These are phyloP conservation scores for Mylabris sibirica DNA, from an alignment of 2,888 invertebrate genomes.

Conservation along the genomic window DNA sequence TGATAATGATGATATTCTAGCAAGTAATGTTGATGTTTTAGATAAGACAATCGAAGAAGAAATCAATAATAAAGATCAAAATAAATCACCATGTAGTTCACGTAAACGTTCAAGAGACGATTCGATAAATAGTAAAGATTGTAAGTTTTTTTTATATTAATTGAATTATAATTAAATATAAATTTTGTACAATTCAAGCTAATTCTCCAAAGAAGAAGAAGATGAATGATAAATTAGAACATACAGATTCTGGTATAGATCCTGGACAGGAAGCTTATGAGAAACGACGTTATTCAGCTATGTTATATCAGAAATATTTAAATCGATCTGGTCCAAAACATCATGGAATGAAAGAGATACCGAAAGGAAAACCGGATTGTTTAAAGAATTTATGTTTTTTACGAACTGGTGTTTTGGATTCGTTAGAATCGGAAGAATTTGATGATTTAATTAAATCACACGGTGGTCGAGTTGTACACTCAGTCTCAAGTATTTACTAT, in stretches of 20 bases:
- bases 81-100: conserved; percentile 34
- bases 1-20: conserved; percentile 59
- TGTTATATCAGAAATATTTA: conserved; percentile 78
- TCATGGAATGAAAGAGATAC: conserved; percentile 83
- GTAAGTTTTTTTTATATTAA: neutral
- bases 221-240: conserved; percentile 51
- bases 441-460: conserved; percentile 76
- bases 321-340: conserved; percentile 81
- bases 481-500: conserved; percentile 69
- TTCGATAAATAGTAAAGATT: conserved; percentile 10
- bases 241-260: conserved; percentile 58
- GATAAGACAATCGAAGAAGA: conserved; percentile 52
- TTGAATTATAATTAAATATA: neutral
- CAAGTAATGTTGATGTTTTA: conserved; percentile 49
- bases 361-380: conserved; percentile 78
- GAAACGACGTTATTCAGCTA: conserved; percentile 70
- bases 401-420: conserved; percentile 88
- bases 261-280: conserved; percentile 75
- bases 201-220: conserved; percentile 44
- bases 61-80: conserved; percentile 23
- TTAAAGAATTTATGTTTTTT: conserved; percentile 75
- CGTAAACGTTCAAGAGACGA: conserved; percentile 30
- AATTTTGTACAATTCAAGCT: conserved; percentile 45
- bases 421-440: conserved; percentile 84
- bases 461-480: conserved; percentile 79